Conservation (phyloP, 2,888 invertebrate species). For the Agonum fuliginosum region DNA sequence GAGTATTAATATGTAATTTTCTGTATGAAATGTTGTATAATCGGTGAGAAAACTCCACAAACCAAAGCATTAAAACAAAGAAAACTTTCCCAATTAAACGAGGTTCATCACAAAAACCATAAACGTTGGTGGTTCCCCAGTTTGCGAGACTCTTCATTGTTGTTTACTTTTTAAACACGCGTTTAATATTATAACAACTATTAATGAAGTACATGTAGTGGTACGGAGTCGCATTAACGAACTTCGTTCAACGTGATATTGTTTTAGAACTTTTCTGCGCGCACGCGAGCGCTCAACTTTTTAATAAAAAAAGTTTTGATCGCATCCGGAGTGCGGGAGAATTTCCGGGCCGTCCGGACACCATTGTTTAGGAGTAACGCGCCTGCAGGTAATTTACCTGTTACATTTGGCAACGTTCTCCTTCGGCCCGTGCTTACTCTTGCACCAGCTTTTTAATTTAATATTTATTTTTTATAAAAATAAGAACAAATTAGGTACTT, state of each 20-base stretch:
- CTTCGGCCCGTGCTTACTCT: too few species aligned
- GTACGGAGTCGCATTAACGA: conserved; percentile 18
- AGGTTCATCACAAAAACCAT: not conserved
- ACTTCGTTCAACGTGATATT: conserved; percentile 42
- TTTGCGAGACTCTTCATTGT: not conserved
- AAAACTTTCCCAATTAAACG: not conserved
- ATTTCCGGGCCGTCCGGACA: not conserved
- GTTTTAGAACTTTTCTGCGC: conserved; percentile 49
- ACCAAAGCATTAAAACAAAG: not conserved
- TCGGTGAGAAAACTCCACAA: not conserved
- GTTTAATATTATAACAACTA: conserved; percentile 46
- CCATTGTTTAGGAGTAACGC: conserved; percentile 36
- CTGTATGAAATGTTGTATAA: too few species aligned
- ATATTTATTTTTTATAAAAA: too few species aligned
- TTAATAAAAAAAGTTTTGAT: conserved; percentile 59
- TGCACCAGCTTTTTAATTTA: too few species aligned
- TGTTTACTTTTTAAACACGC: conserved; percentile 34
- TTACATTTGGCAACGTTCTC: too few species aligned
- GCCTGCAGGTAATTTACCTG: conserved; percentile 44
- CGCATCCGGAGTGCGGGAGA: conserved; percentile 40
- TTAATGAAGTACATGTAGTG: conserved; percentile 44
- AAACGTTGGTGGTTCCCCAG: not conserved
- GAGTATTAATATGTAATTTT: too few species aligned
- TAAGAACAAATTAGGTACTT: too few species aligned
- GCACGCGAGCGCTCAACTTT: conserved; percentile 41